Base-by-base conservation (phyloP, 1,140 invertebrate species). In the Caenorhabditis latens region DNA sequence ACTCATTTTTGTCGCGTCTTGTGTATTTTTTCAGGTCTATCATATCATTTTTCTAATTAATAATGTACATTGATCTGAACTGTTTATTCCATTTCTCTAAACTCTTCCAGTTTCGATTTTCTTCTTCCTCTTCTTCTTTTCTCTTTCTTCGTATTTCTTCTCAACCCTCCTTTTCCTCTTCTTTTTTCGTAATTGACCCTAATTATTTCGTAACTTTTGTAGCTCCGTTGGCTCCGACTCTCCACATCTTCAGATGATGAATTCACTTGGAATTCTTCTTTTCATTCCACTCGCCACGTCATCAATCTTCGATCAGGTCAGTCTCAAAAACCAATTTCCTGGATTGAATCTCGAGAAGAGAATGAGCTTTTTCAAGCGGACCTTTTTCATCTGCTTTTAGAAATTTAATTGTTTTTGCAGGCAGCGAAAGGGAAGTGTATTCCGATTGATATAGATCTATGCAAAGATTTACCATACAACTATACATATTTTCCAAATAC, bases 401-500 rank as follows among this genome's bases (percentile, higher is more conserved):
- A 63, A 63, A 63, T 32, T 63, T 5, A 46, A 32, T 21, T 79
- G 50, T 9, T 11, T 82, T 87, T 88, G 16, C 83, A 88, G 87
- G 83, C 89, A 79, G 71, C 87, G 89, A 43, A 89, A 89, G 93
- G 91, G 89, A 67, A 96, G 90, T 99, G 97, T 94, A 96, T 98
- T 93, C 96, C 97, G 93, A 98, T 99, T 91, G 96, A 96, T 53
- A 97, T 98, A 90, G 96, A 97, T 13, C 97, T 99, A 96, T 99
- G 98, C 93, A 94, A 95, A 67, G 96, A 96, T 90, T 97, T 99
- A 93, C 96, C 96, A 6, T 99, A 99, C 94, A 99, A 99, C 92
- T 94, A 95, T 93, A 99, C 98, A 0, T 95, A 96, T 21, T 98
- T 98, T 95, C 97, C 97, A 46, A 98, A 98, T 93, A 88, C 91